Base-by-base conservation (phyloP, 1,140 invertebrate genomes). In the Drosophila arizonae region DNA sequence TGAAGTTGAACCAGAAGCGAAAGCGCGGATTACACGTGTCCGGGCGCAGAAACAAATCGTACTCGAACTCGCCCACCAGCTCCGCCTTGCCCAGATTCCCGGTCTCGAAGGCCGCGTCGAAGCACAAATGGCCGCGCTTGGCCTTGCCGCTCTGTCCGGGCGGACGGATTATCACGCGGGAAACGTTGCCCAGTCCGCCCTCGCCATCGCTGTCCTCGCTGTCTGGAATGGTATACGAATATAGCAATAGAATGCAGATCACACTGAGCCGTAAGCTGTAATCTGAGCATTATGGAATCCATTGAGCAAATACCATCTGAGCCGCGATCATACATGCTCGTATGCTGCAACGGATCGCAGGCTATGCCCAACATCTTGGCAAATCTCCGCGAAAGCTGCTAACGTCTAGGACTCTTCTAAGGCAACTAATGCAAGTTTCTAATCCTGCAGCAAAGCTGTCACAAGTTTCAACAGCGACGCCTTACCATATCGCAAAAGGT, bases 1-100 rank as follows among this genome's bases (percentile, higher is more conserved):
- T 98, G 89, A 99, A 99, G 92, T 99, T 98, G 92, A 99, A 99
- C 98, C 98, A 99, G 65, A 99, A 95, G 45, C 98, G 93, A 61
- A 97, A 95, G 33, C 97, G 94, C 0, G 98, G 98, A 92, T 98
- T 97, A 91, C 98, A 99, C 0, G 98, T 99, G 92, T 99, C 98
- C 0, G 98, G 98, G 52, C 98, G 93, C 43, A 99, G 95, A 92
- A 97, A 99, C 8, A 99, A 93, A 92, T 99, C 98, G 92, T 99
- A 99, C 91, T 99, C 98, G 90, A 95, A 96, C 85, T 99, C 98
- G 1, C 96, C 97, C 68, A 99, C 94, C 67, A 98, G 95, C 90
- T 99, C 98, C 3, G 99, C 98, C 54, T 97, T 94, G 4, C 98
- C 98, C 13, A 99, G 93, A 93, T 99, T 99, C 6, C 98, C 98